Conservation (phyloP, 2,113 vertebrate genomes). For the Corydoras sp. region DNA sequence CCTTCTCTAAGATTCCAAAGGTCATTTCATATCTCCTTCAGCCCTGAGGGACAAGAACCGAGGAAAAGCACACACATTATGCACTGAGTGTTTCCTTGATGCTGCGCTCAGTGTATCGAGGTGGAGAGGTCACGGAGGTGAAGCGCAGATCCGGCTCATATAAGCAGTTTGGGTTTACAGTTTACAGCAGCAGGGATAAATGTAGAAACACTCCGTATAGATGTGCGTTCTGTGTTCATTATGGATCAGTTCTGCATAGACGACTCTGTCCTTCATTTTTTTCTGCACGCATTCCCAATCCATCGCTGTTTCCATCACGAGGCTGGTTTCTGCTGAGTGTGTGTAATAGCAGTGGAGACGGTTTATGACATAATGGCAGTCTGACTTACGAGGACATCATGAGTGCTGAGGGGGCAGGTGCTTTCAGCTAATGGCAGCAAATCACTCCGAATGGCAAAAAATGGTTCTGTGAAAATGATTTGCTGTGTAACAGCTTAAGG, state of each 20-base stretch:
- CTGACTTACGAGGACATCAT: slow-evolving; percentile 44
- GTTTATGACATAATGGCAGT: slow-evolving; percentile 36
- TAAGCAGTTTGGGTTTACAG: too few relatives aligned
- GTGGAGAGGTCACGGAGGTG: background rate
- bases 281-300: background rate
- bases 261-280: slow-evolving; percentile 10
- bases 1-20: slow-evolving; percentile 32
- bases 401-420: slow-evolving; percentile 30
- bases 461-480: slow-evolving; percentile 39
- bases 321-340: slow-evolving; percentile 9
- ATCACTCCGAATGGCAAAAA: slow-evolving; percentile 40
- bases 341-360: slow-evolving; percentile 10
- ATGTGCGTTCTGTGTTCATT: background rate
- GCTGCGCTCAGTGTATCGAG: background rate
- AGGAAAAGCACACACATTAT: slow-evolving; percentile 23
- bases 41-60: slow-evolving; percentile 21
- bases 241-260: background rate
- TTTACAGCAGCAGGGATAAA: too few relatives aligned
- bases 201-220: too few relatives aligned
- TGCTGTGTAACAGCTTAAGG: slow-evolving; percentile 26
- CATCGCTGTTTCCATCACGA: background rate
- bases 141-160: too few relatives aligned
- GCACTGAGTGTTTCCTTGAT: slow-evolving; percentile 1
- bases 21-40: slow-evolving; percentile 34
- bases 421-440: slow-evolving; percentile 32